Percentiles rank a stretch among this genome's conserved stretches.
Evolutionary conservation across 2,797 vertebrate genomes (phyloP).

Genomic region (Anomalospiza imberbis): DNA sequence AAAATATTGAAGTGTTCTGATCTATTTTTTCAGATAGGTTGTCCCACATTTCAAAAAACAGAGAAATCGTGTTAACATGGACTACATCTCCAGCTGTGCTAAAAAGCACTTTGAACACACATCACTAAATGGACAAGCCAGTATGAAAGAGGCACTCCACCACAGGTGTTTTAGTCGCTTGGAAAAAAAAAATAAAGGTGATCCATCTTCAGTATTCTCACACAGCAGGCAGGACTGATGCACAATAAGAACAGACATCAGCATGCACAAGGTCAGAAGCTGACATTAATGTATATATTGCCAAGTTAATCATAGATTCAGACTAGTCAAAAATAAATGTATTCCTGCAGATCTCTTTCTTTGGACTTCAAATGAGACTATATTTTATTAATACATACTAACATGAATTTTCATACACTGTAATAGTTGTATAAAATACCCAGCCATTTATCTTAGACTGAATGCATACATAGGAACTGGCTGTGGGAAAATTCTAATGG

Average conservation of each 20-base stretch:
- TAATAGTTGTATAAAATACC: not conserved
- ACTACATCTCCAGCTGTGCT: not conserved
- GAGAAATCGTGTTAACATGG: not conserved
- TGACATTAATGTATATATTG: not conserved
- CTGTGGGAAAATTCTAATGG: not conserved
- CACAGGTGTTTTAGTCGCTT: not conserved
- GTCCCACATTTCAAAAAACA: not conserved
- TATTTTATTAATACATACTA: not conserved
- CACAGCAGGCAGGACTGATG: not conserved
- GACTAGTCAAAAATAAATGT: not conserved
- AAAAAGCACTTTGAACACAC: constrained; percentile 1
- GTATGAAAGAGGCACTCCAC: not conserved
- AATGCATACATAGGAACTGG: rapidly evolving
- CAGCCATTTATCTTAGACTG: not conserved
- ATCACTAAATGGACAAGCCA: not conserved
- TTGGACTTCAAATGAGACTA: not conserved
- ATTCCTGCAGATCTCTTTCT: not conserved
- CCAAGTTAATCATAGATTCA: not conserved
- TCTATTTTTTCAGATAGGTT: not conserved
- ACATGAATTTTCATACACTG: not conserved
- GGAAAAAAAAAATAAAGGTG: not conserved
- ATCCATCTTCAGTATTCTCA: not conserved
- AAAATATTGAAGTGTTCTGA: not conserved
- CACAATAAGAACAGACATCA: not conserved
- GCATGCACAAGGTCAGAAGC: not conserved